Base-by-base conservation (phyloP, 1,140 invertebrate species). In the Trigoniulus corallinus region DNA sequence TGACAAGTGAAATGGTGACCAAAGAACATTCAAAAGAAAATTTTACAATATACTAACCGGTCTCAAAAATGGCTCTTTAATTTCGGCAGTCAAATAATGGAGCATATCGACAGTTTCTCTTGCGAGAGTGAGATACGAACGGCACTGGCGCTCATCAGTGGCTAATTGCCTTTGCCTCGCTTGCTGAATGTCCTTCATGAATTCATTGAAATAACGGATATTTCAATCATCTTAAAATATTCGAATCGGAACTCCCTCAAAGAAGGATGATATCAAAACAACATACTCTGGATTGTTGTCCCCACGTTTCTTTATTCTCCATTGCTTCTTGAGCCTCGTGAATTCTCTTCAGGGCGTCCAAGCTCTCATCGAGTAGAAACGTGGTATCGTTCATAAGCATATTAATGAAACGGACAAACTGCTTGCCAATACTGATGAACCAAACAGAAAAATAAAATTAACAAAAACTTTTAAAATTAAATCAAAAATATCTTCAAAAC, bases 351-450 rank as follows among this genome's bases (percentile, higher is more conserved):
- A 98, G 71, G 55, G 88, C 87, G 65, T 94, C 87, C 13, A 95
- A 69, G 64, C 89, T 94, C 67, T 98, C 94, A 63, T 98, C 94
- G 41, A 98, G 70, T 34, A 98, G 72, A 67, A 95, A 98, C 27
- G 93, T 98, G 7, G 92, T 96, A 64, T 98, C 94, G 64, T 98
- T 98, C 87, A 98, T 98, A 42, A 98, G 68, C 91, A 98, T 97
- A 66, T 98, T 98, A 25, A 97, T 81, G 64, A 98, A 98, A 58
- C 93, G 89, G 2, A 96, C 88, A 69, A 98, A 98, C 65, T 96
- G 86, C 56, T 87, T 87, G 10, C 86, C 86, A 48, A 79, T 81
- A 43, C 71, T 73, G 34, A 55, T 65, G 54, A 25, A 50, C 51
- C n/a, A n/a, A n/a, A n/a, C n/a, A n/a, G n/a, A 45, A 62, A 56